These are phyloP conservation scores for Macquaria ambigua DNA, from an alignment of 2,113 vertebrate genomes.

Conservation along the genomic window DNA sequence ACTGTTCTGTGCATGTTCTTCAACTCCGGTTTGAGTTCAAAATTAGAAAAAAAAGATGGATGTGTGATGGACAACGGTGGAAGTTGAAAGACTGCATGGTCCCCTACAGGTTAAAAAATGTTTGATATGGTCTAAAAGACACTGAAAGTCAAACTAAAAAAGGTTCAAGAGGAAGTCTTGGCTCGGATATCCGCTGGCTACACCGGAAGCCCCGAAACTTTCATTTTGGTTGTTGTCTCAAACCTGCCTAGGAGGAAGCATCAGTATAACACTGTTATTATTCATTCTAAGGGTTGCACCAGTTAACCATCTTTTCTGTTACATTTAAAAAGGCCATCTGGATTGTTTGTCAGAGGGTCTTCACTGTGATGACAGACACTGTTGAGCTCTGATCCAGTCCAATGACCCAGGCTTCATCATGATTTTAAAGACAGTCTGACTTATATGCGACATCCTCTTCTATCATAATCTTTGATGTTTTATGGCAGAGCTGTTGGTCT, in stretches of 20 bases:
- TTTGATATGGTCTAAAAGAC: no score
- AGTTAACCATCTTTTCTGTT: background rate
- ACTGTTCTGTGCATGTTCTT: background rate
- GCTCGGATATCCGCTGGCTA: no score
- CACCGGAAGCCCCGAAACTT: no score
- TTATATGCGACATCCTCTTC: background rate
- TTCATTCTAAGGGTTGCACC: background rate
- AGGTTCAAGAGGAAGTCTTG: no score
- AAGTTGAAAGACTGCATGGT: no score
- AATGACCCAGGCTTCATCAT: background rate
- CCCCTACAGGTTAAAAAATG: no score
- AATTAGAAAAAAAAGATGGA: background rate
- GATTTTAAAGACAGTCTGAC: background rate
- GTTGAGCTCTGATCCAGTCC: background rate
- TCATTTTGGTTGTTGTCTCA: no score
- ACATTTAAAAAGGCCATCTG: background rate
- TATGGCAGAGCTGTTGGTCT: background rate
- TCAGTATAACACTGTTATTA: background rate
- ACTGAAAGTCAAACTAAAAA: no score
- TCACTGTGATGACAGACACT: background rate
- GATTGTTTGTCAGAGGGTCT: background rate
- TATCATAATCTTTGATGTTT: slow-evolving; percentile 24
- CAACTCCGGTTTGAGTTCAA: background rate
- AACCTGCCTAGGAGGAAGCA: no score
- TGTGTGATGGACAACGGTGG: no score